Base-by-base conservation (phyloP, 2,888 invertebrate genomes). In the Graphium colonna region DNA sequence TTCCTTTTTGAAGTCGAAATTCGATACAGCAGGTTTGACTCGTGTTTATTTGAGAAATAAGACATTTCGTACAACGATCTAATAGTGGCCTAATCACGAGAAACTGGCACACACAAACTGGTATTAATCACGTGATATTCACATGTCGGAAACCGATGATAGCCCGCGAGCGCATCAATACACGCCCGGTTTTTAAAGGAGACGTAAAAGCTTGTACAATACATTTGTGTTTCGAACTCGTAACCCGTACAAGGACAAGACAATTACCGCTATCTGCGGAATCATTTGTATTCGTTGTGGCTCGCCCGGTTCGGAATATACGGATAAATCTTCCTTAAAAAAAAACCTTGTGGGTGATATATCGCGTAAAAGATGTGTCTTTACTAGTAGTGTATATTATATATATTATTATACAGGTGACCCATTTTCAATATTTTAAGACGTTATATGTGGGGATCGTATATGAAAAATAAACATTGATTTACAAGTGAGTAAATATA, bases 191-290 rank as follows among this genome's bases (percentile, higher is more conserved):
- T n/a, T n/a, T 44, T 3, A 36, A 44, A 33, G 33, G 44, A 44
- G 12, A 33, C 44, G 40, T 47, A 46, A 41, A 43, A 50, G 44
- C 10, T 5, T 31, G 9, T 10, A 15, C 28, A 44, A 15, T 16
- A 44, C 26, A 21, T 43, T 10, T 31, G n/a, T 8, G 15, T 16
- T 15, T 3, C 17, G 9, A 7, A 36, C 13, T n/a, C 18, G 33
- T 13, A 36, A 15, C 12, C 45, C 38, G n/a, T 38, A 38, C 36
- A 46, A 33, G 36, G 46, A 38, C 21, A 18, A 21, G 2, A 8
- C 17, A 5, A 36, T 46, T 13, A 28, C 13, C 46, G 46, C 16
- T 46, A 46, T 46, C 46, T 21, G 38, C 61, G 64, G 63, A 12
- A 13, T 59, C 56, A 41, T 36, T 36, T 36, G 36, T 36, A 36